Base-by-base conservation (phyloP, 2,113 vertebrate genomes). In the Nycticryphes semicollaris region DNA sequence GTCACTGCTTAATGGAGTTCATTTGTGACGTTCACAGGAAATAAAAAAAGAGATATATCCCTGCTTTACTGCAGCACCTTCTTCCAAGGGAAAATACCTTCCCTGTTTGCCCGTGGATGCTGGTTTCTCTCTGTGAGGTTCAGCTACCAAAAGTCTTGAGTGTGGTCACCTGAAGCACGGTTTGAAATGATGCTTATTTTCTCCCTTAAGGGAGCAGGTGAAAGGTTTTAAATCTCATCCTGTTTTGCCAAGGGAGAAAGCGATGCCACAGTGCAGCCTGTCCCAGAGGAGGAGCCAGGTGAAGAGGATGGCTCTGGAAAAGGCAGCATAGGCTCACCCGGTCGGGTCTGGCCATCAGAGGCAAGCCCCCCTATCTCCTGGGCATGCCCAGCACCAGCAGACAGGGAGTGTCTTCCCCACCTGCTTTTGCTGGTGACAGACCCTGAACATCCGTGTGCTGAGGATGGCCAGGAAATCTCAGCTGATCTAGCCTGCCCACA, bases 1-100 rank as follows among this genome's bases (percentile, higher is more conserved):
- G 88, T 94, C 89, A 62, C 73, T 93, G 54, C 74, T 92, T 95
- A 94, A 91, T 95, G 77, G 84, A 87, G 84, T 93, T 87, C 54
- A 81, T 87, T 81, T 94, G 57, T 95, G 93, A 91, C 0, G 16
- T 77, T 94, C 60, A 84, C 30, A 91, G 77, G 77, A 43, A 64
- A 30, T 73, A 47, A 41, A 60, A 63, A 59, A 37, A 31, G 5
- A 75, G 4, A 45, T 27, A 51, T 8, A 68, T 57, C 27, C 30
- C 30, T 93, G 47, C 22, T 54, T 89, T 64, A 43, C 73, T 84
- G 60, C 31, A 81, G 37, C 43, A 94, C 60, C 50, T 89, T 59
- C 20, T 85, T 63, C 68, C 56, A 83, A 64, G 43, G 48, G 57
- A 81, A 93, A 63, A 74, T 66, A 74, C 60, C 35, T 81, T 77